Evolutionary conservation across 1,140 invertebrate genomes (phyloP), one percentile per base, ranked within the genome.

Genomic region (Belonocnema kinseyi): DNA sequence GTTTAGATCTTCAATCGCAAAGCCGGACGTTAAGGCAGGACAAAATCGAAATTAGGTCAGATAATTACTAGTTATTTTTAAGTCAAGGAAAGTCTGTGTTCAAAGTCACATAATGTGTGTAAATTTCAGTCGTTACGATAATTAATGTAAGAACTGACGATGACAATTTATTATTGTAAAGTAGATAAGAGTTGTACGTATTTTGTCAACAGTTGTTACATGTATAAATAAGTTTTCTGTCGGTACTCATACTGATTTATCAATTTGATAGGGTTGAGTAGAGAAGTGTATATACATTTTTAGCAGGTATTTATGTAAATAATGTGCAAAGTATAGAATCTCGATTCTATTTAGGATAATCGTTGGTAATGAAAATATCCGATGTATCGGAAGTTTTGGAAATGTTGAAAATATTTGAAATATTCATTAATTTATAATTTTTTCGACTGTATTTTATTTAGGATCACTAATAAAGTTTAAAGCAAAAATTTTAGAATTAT

Each of bases 111-210:
- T 56, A 56, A 17, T 56, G 17, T 40, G 61, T 66, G 40, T 66
- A 13, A 66, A 40, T 16, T 66, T 46, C 7, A 46, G 40, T 10
- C 8, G 5, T 33, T 33, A 66, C 40, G 26, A 17, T 17, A 56
- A 56, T 10, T 16, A 40, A 33, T 66, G 6, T 46, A 46, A 46
- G 40, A n/a, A 66, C 21, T 66, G 14, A 33, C 26, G 26, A n/a
- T 40, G 61, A 66, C 61, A 66, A 66, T 66, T 66, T 54, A 19
- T 61, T 61, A 61, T 61, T 66, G 61, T 66, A 46, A 66, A 40
- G 26, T 66, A 66, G 54, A 19, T 19, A 19, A 56, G 61, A 66
- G 21, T 66, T 66, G 26, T 33, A 40, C 14, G 26, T 66, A 66
- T 5, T 66, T 66, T 66, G 40, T 61, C 26, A 66, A 66, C 21